Evolutionary conservation across 2,113 vertebrate species (phyloP), one percentile per base, ranked within the genome.

Genomic region (Ovis aries): DNA sequence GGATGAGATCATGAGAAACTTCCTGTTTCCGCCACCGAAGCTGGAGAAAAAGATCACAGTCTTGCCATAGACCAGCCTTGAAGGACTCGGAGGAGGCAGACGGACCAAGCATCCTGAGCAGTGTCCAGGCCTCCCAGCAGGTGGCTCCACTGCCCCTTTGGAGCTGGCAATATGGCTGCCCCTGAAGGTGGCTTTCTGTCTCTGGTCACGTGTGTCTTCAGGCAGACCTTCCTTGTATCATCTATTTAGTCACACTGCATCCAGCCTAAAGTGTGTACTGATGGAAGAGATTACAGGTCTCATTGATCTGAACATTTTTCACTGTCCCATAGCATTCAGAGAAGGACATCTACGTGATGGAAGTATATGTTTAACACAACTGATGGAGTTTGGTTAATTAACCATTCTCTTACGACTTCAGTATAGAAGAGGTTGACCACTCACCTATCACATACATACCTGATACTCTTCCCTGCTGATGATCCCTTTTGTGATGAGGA

Each of bases 11-110:
- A 97, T 99, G 99, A 99, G 98, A 98, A 98, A 98, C 86, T 98
- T 99, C 97, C 98, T 99, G 45, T 99, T 99, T 97, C 99, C 99
- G 0, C 97, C 99, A 0, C 99, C 99, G 98, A 99, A 98, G 11
- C 98, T 99, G 95, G 98, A 99, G 98, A 99, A 99, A 98, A 99
- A 99, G 98, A 99, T 99, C 0, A 98, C 99, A 85, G 99, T 99
- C 96, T 98, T 99, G 86, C 99, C 99, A 0, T 99, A 95, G 88
- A 67, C 52, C 0, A 17, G 0, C 31, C 23, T 53, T 64, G 4
- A 9, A 81, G 83, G 59, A 85, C 74, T 0, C 16, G 25, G 12
- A 88, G 50, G 74, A 81, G 40, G 16, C 52, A 50, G 43, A 48
- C 19, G 45, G 17, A 87, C 55, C 0, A 11, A 57, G 25, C 50